phyloP scores from a whole-genome alignment of 2,797 vertebrate species.

The Nannoperca obscura region DNA sequence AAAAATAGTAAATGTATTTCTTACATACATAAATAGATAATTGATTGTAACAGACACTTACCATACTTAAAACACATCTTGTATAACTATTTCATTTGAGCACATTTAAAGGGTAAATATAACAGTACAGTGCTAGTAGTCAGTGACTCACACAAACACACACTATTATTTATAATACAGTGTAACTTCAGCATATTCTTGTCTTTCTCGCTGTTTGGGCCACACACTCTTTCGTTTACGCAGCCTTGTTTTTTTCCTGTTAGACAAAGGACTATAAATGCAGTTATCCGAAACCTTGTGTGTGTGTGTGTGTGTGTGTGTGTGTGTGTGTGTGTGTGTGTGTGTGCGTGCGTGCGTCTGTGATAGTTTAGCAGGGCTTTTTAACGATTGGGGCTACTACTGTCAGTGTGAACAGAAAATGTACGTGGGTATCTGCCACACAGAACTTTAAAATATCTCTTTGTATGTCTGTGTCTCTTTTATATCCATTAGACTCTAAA shows the following conservation, averaged over 20 bases:
- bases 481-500: slow-evolving; percentile 5
- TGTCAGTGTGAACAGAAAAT: slow-evolving; percentile 37
- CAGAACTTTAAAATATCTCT: slow-evolving; percentile 18
- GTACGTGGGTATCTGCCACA: slow-evolving; percentile 38
- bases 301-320: slow-evolving; percentile 17
- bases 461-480: slow-evolving; percentile 7
- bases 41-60: neutral
- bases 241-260: slow-evolving; percentile 46
- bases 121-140: neutral
- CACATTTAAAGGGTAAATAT: neutral
- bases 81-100: neutral
- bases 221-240: slow-evolving; percentile 38
- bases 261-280: slow-evolving; percentile 40
- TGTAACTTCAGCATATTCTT: neutral
- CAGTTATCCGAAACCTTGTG: slow-evolving; percentile 24
- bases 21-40: neutral
- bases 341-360: slow-evolving; percentile 11
- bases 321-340: slow-evolving; percentile 12
- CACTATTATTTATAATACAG: slow-evolving; percentile 1
- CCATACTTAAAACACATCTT: neutral
- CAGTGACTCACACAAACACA: neutral
- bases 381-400: neutral
- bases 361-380: slow-evolving; percentile 19
- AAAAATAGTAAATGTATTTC: slow-evolving; percentile 1
- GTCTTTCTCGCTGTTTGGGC: neutral